Conservation (phyloP, 2,888 invertebrate genomes). For the Cheilosia urbana region DNA sequence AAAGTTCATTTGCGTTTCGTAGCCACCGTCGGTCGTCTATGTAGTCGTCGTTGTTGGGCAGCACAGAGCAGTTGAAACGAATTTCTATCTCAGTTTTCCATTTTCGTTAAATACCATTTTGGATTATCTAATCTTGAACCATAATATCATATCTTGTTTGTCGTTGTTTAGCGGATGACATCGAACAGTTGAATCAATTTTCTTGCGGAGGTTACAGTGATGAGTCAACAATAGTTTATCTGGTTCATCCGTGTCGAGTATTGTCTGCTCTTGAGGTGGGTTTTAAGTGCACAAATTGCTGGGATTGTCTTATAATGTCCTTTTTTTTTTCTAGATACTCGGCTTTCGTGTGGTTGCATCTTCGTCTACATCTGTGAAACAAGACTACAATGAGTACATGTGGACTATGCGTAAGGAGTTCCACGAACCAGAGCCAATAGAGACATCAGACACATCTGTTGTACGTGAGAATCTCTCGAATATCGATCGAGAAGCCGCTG, state of each 20-base stretch:
- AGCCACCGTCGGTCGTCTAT: not conserved
- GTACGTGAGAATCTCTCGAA: slow-evolving; percentile 87
- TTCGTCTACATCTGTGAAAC: slow-evolving; percentile 93
- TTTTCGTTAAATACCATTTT: slow-evolving; percentile 22
- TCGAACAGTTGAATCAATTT: slow-evolving; percentile 92
- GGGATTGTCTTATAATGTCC: not conserved
- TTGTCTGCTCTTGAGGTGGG: slow-evolving; percentile 91
- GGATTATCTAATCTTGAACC: slow-evolving; percentile 41
- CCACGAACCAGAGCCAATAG: slow-evolving; percentile 88
- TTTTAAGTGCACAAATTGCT: not conserved
- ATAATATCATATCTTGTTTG: slow-evolving; percentile 35
- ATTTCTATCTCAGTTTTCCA: slow-evolving; percentile 20
- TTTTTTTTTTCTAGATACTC: slow-evolving; percentile 86
- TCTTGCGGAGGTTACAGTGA: slow-evolving; percentile 93
- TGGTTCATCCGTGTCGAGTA: slow-evolving; percentile 94
- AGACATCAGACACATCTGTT: slow-evolving; percentile 84
- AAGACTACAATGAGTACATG: slow-evolving; percentile 95
- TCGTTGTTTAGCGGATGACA: slow-evolving; percentile 87
- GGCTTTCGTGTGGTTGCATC: slow-evolving; percentile 95
- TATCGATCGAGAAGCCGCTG: slow-evolving; percentile 85
- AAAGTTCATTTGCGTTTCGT: slow-evolving; percentile 49
- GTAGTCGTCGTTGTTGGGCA: slow-evolving; percentile 25
- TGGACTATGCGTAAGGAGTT: slow-evolving; percentile 97
- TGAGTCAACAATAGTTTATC: slow-evolving; percentile 93
- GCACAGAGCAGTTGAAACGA: slow-evolving; percentile 38